phyloP scores from a whole-genome alignment of 2,113 vertebrate species.

The Bombycilla garrulus region DNA sequence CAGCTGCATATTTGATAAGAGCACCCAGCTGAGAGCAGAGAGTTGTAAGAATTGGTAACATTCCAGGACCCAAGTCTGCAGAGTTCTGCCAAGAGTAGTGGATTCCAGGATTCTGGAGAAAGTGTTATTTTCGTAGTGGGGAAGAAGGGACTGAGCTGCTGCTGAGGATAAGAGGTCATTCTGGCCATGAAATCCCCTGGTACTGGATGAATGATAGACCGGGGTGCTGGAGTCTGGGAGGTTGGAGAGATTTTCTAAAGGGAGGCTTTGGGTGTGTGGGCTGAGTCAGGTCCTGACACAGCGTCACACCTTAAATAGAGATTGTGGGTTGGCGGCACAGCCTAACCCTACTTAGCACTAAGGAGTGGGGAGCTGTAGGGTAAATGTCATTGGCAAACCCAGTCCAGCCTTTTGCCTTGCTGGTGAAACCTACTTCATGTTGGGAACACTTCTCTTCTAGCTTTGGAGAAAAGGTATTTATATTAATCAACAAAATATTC shows the following conservation, averaged over 20 bases:
- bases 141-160: background rate
- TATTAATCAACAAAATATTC: background rate
- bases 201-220: background rate
- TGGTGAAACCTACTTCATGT: background rate
- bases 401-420: background rate
- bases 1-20: background rate
- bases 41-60: background rate
- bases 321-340: background rate
- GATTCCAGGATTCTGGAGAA: background rate
- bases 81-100: background rate
- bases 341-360: background rate
- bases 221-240: fast-evolving
- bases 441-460: background rate
- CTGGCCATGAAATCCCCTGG: background rate
- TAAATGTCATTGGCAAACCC: background rate
- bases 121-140: background rate
- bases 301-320: background rate
- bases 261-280: background rate
- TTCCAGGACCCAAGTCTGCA: background rate
- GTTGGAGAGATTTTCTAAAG: background rate
- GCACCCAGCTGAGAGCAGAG: background rate
- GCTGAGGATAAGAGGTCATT: background rate
- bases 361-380: background rate
- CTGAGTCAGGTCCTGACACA: background rate
- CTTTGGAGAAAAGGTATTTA: background rate